phyloP scores from a whole-genome alignment of 1,140 invertebrate genomes.

The Yoshiicerus persimilis region DNA sequence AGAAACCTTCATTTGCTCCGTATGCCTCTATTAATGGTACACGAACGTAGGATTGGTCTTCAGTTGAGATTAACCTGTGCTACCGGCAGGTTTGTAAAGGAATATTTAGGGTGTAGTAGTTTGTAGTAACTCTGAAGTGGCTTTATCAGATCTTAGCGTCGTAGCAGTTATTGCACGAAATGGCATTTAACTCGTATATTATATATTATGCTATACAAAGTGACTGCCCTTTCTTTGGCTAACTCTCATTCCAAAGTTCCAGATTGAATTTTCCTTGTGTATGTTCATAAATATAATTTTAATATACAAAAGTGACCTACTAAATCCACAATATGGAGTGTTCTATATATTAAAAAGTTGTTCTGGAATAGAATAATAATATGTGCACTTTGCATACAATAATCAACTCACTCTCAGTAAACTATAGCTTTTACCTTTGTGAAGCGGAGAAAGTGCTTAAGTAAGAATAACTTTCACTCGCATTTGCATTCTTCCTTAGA shows the following conservation, averaged over 20 bases:
- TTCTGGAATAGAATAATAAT: not conserved
- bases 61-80: not conserved
- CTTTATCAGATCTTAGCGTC: not conserved
- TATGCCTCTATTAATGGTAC: not conserved
- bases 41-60: not conserved
- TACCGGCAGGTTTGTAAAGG: not conserved
- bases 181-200: not conserved
- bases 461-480: not conserved
- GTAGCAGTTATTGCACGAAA: not conserved
- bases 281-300: not conserved
- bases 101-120: not conserved
- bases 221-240: not conserved
- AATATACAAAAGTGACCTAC: not conserved
- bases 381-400: too few species aligned
- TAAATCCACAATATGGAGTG: not conserved
- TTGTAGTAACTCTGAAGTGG: too few species aligned
- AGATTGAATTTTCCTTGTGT: not conserved
- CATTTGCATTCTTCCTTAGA: not conserved
- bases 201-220: not conserved
- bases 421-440: too few species aligned
- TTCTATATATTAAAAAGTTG: not conserved
- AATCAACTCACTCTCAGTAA: too few species aligned
- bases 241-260: not conserved
- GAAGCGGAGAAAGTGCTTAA: not conserved
- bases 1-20: too few species aligned